Conservation (phyloP, 2,797 vertebrate species). For the Acrocephalus scirpaceus region DNA sequence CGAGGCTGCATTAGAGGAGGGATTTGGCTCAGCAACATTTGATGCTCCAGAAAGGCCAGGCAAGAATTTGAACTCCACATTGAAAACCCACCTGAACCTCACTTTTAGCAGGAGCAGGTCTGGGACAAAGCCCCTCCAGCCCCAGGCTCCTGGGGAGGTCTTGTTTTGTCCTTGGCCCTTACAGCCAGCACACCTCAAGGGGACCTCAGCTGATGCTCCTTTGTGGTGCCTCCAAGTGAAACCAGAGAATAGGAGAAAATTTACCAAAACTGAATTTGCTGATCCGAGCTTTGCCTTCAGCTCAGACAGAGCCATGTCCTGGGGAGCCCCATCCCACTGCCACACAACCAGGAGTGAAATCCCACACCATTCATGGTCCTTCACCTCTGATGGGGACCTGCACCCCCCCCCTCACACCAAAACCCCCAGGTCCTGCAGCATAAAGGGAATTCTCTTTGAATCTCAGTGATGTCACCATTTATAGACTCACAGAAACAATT, state of each 20-base stretch:
- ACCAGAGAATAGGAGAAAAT: not conserved
- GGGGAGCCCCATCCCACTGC: not conserved
- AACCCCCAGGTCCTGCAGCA: not conserved
- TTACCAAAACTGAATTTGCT: not conserved
- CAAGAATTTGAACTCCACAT: not conserved
- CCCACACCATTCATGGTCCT: not conserved
- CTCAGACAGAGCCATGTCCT: not conserved
- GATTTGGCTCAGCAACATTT: not conserved
- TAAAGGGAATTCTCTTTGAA: not conserved
- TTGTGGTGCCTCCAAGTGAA: not conserved
- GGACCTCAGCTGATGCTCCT: not conserved
- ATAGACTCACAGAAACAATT: not conserved
- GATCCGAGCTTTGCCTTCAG: not conserved
- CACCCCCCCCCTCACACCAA: not conserved
- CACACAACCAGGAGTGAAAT: not conserved
- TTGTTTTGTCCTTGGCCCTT: not conserved
- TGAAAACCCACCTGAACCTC: not conserved
- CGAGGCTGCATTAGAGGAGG: fast-evolving
- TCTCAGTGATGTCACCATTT: not conserved
- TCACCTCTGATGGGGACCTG: not conserved
- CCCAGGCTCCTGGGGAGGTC: fast-evolving
- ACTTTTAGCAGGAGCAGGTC: not conserved
- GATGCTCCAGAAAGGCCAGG: not conserved
- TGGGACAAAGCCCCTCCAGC: not conserved
- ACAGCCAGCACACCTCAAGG: not conserved